Evolutionary conservation across 2,113 vertebrate species (phyloP).

Genomic region (Anthoscopus minutus): DNA sequence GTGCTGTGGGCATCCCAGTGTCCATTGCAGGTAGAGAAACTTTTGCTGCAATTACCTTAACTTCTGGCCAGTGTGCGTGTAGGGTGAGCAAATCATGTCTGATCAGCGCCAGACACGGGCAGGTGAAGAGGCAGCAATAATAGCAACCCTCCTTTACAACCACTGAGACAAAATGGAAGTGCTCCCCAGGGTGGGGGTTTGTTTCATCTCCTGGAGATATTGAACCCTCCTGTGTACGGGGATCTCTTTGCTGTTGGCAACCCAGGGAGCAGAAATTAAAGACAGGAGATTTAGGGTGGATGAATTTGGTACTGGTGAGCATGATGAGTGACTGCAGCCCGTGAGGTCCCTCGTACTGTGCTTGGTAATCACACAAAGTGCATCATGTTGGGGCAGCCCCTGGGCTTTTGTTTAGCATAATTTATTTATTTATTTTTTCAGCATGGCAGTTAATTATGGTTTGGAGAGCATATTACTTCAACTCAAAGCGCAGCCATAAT

Average conservation of each 20-base stretch:
- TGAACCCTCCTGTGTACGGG: fast-evolving
- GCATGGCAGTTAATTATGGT: not conserved
- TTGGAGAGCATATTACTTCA: not conserved
- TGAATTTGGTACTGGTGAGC: not conserved
- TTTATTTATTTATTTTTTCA: not conserved
- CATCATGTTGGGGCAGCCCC: fast-evolving
- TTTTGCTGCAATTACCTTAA: not conserved
- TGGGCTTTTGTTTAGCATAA: not conserved
- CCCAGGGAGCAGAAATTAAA: not conserved
- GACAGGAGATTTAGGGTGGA: not conserved
- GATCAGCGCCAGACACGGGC: fast-evolving
- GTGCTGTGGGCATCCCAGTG: not conserved
- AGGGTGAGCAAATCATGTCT: not conserved
- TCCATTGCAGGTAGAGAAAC: not conserved
- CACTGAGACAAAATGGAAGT: not conserved
- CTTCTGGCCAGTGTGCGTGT: not conserved
- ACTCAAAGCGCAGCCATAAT: not conserved
- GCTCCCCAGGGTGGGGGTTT: not conserved
- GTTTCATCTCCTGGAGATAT: not conserved
- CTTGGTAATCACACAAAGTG: not conserved
- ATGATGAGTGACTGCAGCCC: fast-evolving
- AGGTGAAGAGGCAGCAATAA: not conserved
- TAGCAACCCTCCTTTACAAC: not conserved
- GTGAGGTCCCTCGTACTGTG: fast-evolving
- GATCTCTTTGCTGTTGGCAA: not conserved